Conservation (phyloP, 2,888 invertebrate genomes). For the Ophion obscuratus region DNA sequence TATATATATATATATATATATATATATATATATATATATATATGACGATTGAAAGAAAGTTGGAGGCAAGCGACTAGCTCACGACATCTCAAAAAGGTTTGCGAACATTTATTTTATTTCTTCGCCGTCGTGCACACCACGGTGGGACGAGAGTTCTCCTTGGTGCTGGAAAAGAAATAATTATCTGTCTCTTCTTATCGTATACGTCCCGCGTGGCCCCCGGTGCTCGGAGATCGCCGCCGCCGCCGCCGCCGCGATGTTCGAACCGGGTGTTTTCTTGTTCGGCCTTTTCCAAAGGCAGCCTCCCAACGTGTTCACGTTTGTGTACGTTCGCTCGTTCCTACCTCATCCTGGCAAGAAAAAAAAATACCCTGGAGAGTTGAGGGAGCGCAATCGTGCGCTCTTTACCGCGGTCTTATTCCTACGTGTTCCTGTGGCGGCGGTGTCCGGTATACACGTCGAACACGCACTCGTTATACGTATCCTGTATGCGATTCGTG, state of each 20-base stretch:
- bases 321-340: constrained; percentile 15
- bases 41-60: neutral
- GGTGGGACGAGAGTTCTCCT: neutral
- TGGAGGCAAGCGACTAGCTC: constrained; percentile 4
- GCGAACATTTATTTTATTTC: constrained; percentile 10
- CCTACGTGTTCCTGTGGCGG: constrained; percentile 11
- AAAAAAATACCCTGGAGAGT: constrained; percentile 35
- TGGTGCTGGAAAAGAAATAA: constrained; percentile 31
- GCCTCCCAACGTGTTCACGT: constrained; percentile 1
- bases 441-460: constrained; percentile 35
- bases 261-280: constrained; percentile 38
- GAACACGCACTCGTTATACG: constrained; percentile 27
- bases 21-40: neutral
- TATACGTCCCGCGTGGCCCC: constrained; percentile 7
- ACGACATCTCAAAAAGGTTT: constrained; percentile 19
- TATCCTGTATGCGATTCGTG: constrained; percentile 20
- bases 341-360: neutral
- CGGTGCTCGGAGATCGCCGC: constrained; percentile 18
- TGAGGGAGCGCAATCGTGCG: constrained; percentile 24
- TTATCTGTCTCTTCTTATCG: constrained; percentile 28
- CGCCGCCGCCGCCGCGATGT: constrained; percentile 8
- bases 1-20: too few species aligned
- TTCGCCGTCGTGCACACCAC: neutral
- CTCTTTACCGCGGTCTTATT: constrained; percentile 6
- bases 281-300: constrained; percentile 29